Conservation (phyloP, 2,113 vertebrate genomes). For the Sinocyclocheilus grahami region DNA sequence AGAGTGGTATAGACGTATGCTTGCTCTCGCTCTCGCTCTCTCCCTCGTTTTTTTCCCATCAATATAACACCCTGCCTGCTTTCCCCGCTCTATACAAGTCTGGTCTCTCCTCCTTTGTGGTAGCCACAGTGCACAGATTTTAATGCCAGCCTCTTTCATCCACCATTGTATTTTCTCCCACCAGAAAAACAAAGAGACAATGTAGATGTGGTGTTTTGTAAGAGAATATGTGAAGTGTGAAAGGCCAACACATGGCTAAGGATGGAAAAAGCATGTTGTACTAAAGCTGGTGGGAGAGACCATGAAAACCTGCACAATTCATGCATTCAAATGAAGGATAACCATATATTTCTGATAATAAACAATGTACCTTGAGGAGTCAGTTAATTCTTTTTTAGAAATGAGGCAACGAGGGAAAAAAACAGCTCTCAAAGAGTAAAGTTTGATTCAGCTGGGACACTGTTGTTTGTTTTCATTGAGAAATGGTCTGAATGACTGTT, state of each 20-base stretch:
- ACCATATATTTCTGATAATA: conserved; percentile 5
- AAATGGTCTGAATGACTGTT: background rate
- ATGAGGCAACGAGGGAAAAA: background rate
- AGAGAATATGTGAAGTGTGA: conserved; percentile 4
- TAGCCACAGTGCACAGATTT: conserved; percentile 25
- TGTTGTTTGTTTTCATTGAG: background rate
- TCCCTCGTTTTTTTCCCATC: background rate
- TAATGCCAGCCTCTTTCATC: conserved; percentile 33
- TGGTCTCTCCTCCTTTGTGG: conserved; percentile 37
- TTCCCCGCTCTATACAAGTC: conserved; percentile 33
- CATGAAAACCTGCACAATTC: background rate
- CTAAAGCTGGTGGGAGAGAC: background rate
- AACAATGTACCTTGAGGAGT: background rate
- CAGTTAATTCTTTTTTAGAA: background rate
- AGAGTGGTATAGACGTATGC: conserved; percentile 72
- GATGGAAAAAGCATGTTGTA: background rate
- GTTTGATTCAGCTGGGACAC: background rate
- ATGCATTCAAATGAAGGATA: background rate
- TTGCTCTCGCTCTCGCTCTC: conserved; percentile 3
- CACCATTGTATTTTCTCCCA: conserved; percentile 26
- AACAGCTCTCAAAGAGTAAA: background rate
- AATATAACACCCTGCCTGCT: conserved; percentile 49
- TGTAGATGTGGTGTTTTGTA: background rate
- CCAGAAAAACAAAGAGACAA: background rate
- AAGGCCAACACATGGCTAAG: conserved; percentile 10